Conservation (phyloP, 2,113 vertebrate species). For the Oplegnathus fasciatus region DNA sequence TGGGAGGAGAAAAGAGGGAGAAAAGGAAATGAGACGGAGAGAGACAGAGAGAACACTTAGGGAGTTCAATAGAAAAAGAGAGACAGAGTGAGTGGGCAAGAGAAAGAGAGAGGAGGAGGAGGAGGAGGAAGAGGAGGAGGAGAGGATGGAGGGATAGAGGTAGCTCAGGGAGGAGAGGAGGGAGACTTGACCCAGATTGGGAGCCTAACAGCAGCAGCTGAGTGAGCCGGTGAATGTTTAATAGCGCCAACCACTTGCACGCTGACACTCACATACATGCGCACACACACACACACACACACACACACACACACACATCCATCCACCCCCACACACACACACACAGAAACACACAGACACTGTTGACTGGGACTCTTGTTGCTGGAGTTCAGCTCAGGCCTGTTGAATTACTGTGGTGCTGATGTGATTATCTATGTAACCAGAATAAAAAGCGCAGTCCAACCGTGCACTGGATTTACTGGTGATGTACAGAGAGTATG, state of each 20-base stretch:
- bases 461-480: conserved; percentile 31
- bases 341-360: conserved; percentile 47
- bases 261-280: conserved; percentile 48
- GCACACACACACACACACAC: conserved; percentile 30
- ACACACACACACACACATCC: conserved; percentile 24
- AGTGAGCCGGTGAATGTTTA: conserved; percentile 84
- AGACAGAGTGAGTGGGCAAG: conserved; percentile 38
- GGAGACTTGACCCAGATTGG: conserved; percentile 84
- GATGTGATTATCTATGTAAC: conserved; percentile 52
- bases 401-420: conserved; percentile 73
- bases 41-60: conserved; percentile 55
- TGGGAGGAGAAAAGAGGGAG: conserved; percentile 31
- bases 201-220: conserved; percentile 80
- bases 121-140: conserved; percentile 25
- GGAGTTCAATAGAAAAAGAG: conserved; percentile 57
- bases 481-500: background rate
- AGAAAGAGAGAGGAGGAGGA: conserved; percentile 19
- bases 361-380: conserved; percentile 81
- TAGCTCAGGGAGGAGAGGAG: conserved; percentile 79
- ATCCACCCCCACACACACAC: background rate
- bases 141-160: conserved; percentile 73
- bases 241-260: conserved; percentile 75
- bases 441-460: conserved; percentile 18
- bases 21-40: conserved; percentile 41
- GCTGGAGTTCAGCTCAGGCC: conserved; percentile 74